A percentile compares a stretch with the other conserved stretches of the same genome.
phyloP scores from a whole-genome alignment of 2,888 invertebrate genomes.

The Piscicola geometra region DNA sequence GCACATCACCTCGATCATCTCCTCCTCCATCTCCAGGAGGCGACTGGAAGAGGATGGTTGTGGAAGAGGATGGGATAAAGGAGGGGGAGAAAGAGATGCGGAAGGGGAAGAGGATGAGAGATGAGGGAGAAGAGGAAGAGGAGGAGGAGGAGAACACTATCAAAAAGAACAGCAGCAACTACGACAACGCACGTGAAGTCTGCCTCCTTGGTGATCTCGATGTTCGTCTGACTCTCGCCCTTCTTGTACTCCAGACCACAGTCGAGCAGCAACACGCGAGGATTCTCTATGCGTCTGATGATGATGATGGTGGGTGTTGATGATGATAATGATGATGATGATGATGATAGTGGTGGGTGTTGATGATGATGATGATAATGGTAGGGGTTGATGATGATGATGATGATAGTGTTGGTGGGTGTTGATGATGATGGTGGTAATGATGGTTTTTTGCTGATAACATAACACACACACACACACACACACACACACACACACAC shows the following conservation, averaged over 20 bases:
- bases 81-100: not conserved
- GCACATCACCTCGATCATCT: constrained; percentile 80
- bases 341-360: not conserved
- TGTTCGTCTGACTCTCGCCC: constrained; percentile 92
- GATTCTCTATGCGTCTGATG: constrained; percentile 83
- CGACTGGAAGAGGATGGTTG: constrained; percentile 63
- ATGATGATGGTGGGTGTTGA: no score
- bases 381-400: no score
- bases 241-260: constrained; percentile 97
- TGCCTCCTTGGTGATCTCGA: constrained; percentile 86
- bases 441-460: not conserved
- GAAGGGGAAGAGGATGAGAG: not conserved
- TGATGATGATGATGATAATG: no score
- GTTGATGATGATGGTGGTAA: no score
- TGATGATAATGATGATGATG: not conserved
- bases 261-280: constrained; percentile 86
- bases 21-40: constrained; percentile 89
- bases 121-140: not conserved
- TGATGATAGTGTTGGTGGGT: no score
- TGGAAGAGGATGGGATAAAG: not conserved
- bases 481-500: constrained; percentile 15
- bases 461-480: constrained; percentile 3
- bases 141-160: not conserved
- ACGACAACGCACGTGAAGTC: constrained; percentile 66
- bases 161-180: not conserved